Evolutionary conservation across 2,797 vertebrate genomes (phyloP).

Genomic region (Cichlasoma orientale): DNA sequence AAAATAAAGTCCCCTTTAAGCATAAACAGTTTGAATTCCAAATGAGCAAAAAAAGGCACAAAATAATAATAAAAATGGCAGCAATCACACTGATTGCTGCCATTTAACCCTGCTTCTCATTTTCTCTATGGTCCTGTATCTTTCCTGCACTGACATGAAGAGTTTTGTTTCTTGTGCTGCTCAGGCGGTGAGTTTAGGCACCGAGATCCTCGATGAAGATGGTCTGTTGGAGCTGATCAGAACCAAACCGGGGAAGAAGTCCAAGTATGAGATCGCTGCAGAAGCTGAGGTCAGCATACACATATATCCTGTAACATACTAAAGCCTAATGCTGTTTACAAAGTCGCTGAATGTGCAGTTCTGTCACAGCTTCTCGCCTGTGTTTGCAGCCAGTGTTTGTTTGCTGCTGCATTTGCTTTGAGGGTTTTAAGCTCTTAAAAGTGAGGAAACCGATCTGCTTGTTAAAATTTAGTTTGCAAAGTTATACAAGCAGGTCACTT

Average conservation of each 20-base stretch:
- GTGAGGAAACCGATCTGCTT: not conserved
- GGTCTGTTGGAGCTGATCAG: constrained; percentile 90
- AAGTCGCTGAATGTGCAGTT: too few relatives aligned
- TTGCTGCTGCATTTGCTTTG: not conserved
- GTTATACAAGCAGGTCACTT: not conserved
- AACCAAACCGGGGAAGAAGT: constrained; percentile 94
- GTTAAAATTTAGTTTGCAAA: not conserved
- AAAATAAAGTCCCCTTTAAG: not conserved
- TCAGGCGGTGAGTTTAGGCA: constrained; percentile 91
- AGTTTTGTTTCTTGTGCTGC: constrained; percentile 4
- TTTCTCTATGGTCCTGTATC: not conserved
- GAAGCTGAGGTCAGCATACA: constrained; percentile 86
- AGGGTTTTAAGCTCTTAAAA: not conserved
- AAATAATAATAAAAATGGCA: not conserved
- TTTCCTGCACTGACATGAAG: not conserved
- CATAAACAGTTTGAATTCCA: not conserved
- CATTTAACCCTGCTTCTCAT: not conserved
- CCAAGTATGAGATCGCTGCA: constrained; percentile 92
- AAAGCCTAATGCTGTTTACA: too few relatives aligned
- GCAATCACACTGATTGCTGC: too few relatives aligned
- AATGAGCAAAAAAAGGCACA: not conserved
- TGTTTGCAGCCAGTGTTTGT: not conserved
- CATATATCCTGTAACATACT: not conserved
- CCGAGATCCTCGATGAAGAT: constrained; percentile 92
- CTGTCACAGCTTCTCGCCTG: not conserved